Percentiles rank a stretch among this genome's conserved stretches.
phyloP scores from a whole-genome alignment of 2,888 invertebrate species.

The Opisthograptis luteolata region DNA sequence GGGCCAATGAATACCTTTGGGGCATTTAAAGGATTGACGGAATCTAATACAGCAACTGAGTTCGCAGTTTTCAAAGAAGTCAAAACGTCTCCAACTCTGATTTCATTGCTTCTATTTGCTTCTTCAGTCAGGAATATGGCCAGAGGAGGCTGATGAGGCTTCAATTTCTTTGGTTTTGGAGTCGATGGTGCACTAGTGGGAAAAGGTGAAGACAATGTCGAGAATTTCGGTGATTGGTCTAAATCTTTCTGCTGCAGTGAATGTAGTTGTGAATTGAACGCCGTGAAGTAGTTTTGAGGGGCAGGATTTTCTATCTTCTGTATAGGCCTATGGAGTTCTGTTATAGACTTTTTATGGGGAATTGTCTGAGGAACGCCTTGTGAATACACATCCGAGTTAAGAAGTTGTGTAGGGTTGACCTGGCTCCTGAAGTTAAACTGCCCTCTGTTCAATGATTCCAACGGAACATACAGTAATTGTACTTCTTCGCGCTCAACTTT shows the following conservation, averaged over 20 bases:
- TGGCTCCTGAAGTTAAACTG: conserved; percentile 72
- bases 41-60: conserved; percentile 90
- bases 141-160: conserved; percentile 93
- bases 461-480: conserved; percentile 92
- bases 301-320: conserved; percentile 54
- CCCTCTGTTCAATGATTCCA: conserved; percentile 87
- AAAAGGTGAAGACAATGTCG: conserved; percentile 66
- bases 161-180: conserved; percentile 83
- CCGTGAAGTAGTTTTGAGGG: conserved; percentile 58
- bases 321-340: conserved; percentile 58
- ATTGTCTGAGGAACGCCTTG: conserved; percentile 52
- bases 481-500: conserved; percentile 86
- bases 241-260: conserved; percentile 38
- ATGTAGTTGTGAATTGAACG: conserved; percentile 60
- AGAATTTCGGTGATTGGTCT: conserved; percentile 69
- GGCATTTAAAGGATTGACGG: conserved; percentile 86
- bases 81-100: conserved; percentile 89
- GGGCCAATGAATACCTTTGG: conserved; percentile 94
- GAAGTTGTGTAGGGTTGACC: conserved; percentile 51
- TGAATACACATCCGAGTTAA: conserved; percentile 63
- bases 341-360: conserved; percentile 52
- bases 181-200: conserved; percentile 74
- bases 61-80: conserved; percentile 88
- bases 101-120: conserved; percentile 71
- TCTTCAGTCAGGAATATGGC: conserved; percentile 90